Conservation (phyloP, 1,140 invertebrate species). For the Bombus sylvicola region DNA sequence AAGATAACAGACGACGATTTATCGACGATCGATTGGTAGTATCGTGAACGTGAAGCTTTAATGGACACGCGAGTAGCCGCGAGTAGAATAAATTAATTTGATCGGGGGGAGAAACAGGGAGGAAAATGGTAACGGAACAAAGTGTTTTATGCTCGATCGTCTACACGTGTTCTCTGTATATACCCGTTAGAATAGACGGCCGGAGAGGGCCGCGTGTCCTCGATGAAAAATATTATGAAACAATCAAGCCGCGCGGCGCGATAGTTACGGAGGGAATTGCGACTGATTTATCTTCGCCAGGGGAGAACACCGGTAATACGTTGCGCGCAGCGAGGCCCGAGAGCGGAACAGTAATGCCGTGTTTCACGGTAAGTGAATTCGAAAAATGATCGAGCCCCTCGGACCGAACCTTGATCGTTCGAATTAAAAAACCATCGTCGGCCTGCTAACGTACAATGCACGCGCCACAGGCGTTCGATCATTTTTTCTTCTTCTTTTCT, state of each 20-base stretch:
- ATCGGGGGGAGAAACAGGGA: neutral
- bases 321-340: constrained; percentile 27
- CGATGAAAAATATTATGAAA: constrained; percentile 56
- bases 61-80: constrained; percentile 22
- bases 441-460: constrained; percentile 26
- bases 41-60: constrained; percentile 23
- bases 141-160: constrained; percentile 15
- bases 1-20: constrained; percentile 41
- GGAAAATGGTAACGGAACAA: constrained; percentile 43
- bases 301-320: constrained; percentile 46
- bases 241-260: constrained; percentile 37
- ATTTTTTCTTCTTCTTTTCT: neutral
- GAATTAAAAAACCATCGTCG: constrained; percentile 30
- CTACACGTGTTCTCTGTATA: constrained; percentile 6
- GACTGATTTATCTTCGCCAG: constrained; percentile 50
- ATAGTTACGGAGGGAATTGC: constrained; percentile 51
- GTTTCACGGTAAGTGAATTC: constrained; percentile 62
- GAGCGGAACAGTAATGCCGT: constrained; percentile 39
- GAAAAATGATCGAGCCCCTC: constrained; percentile 57
- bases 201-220: constrained; percentile 23
- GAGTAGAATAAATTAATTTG: constrained; percentile 31
- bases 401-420: constrained; percentile 34
- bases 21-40: constrained; percentile 46
- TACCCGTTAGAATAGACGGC: constrained; percentile 16
- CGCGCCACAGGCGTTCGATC: constrained; percentile 16